Conservation (phyloP, 2,797 vertebrate species). For the Champsocephalus gunnari region DNA sequence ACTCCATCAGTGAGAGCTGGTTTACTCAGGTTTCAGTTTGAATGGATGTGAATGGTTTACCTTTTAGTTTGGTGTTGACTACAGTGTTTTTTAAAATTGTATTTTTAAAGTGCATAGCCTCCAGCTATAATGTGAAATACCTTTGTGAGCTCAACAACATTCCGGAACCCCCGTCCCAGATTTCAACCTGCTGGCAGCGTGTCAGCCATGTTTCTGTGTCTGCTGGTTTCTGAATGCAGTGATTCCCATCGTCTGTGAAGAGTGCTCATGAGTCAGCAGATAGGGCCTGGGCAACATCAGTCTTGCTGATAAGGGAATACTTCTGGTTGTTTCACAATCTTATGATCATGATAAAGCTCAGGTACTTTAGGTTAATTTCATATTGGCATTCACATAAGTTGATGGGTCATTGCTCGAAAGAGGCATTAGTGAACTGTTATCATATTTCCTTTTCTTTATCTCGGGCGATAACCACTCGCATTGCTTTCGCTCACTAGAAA, state of each 20-base stretch:
- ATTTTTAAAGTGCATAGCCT: constrained; percentile 4
- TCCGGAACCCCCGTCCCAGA: constrained; percentile 17
- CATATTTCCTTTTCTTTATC: constrained; percentile 23
- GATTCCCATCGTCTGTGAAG: constrained; percentile 50
- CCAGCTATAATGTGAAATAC: constrained; percentile 31
- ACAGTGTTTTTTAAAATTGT: not conserved
- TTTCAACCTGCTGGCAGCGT: constrained; percentile 14
- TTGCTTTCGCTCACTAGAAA: not conserved
- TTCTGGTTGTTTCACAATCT: constrained; percentile 42
- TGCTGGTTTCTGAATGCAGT: constrained; percentile 31
- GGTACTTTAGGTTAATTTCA: constrained; percentile 27
- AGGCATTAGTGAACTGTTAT: constrained; percentile 18
- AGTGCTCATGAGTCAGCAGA: constrained; percentile 51
- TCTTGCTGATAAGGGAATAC: constrained; percentile 22
- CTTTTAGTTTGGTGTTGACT: constrained; percentile 6
- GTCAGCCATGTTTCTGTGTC: constrained; percentile 10
- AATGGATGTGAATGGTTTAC: constrained; percentile 16
- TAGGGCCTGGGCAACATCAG: constrained; percentile 8
- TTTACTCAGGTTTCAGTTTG: constrained; percentile 2
- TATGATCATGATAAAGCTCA: constrained; percentile 10
- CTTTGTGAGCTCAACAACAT: constrained; percentile 20
- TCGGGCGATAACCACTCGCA: not conserved
- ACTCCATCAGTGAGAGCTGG: not conserved
- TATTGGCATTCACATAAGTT: constrained; percentile 23
- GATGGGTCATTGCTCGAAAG: constrained; percentile 12